Percentiles rank a stretch among this genome's conserved stretches.
Evolutionary conservation across 1,140 invertebrate genomes (phyloP).

Genomic region (Ceratina australensis): DNA sequence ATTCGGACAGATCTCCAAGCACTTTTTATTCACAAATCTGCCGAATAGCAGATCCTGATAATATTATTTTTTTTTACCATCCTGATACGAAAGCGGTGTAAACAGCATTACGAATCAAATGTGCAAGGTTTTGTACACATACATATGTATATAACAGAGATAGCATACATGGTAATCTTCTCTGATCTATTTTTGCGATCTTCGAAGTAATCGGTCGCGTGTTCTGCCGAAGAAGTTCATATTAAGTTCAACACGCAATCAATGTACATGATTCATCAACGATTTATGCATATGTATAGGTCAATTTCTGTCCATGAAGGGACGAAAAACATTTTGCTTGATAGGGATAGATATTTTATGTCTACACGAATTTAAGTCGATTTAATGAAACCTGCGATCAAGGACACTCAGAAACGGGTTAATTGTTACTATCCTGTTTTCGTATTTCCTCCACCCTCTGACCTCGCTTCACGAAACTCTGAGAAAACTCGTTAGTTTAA

Average conservation of each 20-base stretch:
- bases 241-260: no score
- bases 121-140: neutral
- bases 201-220: neutral
- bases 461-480: neutral
- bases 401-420: neutral
- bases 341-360: neutral
- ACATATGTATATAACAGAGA: no score
- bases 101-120: neutral
- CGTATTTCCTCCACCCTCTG: neutral
- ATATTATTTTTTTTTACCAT: neutral
- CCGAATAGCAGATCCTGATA: neutral
- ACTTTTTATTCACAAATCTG: no score
- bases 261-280: no score
- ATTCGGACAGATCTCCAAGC: no score
- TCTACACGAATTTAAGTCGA: no score
- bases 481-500: neutral
- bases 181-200: conserved; percentile 15
- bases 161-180: neutral
- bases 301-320: no score
- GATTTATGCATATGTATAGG: no score
- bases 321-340: neutral
- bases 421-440: conserved; percentile 12
- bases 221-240: neutral
- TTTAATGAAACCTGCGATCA: neutral
- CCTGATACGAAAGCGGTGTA: no score